Base-by-base conservation (phyloP, 1,140 invertebrate species). In the Mylabris phalerata region DNA sequence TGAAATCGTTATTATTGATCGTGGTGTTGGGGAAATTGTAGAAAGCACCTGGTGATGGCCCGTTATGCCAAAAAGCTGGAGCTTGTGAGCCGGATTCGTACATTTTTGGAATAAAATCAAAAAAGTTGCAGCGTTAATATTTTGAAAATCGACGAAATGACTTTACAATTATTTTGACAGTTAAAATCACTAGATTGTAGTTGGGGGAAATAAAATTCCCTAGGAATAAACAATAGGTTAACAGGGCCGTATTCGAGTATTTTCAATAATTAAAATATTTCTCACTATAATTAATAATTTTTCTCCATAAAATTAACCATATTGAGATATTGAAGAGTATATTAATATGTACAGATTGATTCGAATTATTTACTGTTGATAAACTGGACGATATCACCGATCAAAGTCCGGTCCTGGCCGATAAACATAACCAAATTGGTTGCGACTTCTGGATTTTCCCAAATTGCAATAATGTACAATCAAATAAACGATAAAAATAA, bases 41-140 rank as follows among this genome's bases (percentile, higher is more conserved):
- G 64, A 87, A 81, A 13, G 76, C 76, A 24, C 85, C 86, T 11
- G 86, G 86, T 9, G 79, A 61, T 0, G 87, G 86, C 19, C 86
- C 86, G 77, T 87, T 87, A 19, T 82, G 78, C 86, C 86, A 88
- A 55, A 88, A 76, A 41, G 82, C 79, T 6, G 72, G 61, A 39
- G 69, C 60, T 39, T 32, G 19, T 25, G 9, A 46, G 5, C 42
- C 40, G 39, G 49, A 67, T 39, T 55, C 7, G 50, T 44, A n/a
- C 32, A 7, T 32, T 32, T 32, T 32, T 7, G 7, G 4, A 32
- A 32, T 32, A 32, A 4, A 32, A 19, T 19, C 19, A 32, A 32
- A 32, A 4, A 32, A 32, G 0, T 32, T 32, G 32, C 19, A 19
- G 19, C 19, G 7, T 32, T 48, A 48, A 13, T 56, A 50, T 9